Conservation (phyloP, 1,140 invertebrate genomes). For the Ips nitidus region DNA sequence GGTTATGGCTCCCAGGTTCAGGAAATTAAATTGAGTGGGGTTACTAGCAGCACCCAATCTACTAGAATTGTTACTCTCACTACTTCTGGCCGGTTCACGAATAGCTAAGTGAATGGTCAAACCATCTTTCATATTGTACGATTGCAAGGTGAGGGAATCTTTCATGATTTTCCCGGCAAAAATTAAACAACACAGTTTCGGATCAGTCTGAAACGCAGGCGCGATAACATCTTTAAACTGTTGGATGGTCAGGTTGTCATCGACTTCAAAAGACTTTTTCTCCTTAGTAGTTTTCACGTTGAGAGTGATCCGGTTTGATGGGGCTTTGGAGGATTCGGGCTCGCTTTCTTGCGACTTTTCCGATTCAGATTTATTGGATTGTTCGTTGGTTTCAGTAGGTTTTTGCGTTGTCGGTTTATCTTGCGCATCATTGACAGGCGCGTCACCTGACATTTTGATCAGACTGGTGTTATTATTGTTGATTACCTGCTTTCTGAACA, state of each 20-base stretch:
- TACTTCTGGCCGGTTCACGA: conserved; percentile 64
- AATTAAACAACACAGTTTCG: conserved; percentile 93
- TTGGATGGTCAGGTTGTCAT: not conserved
- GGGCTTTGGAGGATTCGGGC: not conserved
- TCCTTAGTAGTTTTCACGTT: not conserved
- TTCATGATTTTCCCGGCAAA: conserved; percentile 99
- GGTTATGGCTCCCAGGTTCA: conserved; percentile 80
- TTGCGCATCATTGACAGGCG: no score
- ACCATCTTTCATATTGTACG: conserved; percentile 94
- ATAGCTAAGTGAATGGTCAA: conserved; percentile 97
- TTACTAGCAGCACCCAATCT: conserved; percentile 56
- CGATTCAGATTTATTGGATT: no score
- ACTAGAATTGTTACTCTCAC: conserved; percentile 58
- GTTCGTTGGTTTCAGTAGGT: no score
- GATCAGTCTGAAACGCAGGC: conserved; percentile 84
- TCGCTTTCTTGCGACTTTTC: no score
- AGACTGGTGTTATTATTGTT: no score
- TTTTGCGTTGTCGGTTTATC: no score
- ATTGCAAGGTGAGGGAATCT: conserved; percentile 85
- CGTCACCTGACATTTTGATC: no score
- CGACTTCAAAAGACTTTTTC: not conserved
- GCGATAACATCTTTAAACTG: conserved; percentile 90
- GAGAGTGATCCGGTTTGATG: not conserved
- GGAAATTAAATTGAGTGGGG: conserved; percentile 69
- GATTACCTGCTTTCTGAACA: no score